Conservation (phyloP, 2,113 vertebrate species). For the Galbula dea region DNA sequence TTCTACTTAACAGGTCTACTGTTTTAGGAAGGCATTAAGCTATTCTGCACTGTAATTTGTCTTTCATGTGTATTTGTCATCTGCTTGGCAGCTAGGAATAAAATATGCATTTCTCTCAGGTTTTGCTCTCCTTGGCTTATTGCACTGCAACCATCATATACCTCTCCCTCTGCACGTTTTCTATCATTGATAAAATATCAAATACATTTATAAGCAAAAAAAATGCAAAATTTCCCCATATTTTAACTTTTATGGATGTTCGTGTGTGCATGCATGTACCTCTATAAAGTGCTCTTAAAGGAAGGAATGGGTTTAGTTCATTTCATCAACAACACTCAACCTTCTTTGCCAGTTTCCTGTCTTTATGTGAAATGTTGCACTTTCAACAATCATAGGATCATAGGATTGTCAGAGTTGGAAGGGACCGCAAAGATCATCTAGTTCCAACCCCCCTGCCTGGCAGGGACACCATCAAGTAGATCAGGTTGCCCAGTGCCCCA, state of each 20-base stretch:
- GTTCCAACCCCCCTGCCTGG: too few relatives aligned
- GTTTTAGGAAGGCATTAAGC: neutral
- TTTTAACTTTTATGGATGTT: neutral
- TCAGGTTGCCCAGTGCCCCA: too few relatives aligned
- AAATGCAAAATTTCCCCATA: neutral
- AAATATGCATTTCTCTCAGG: neutral
- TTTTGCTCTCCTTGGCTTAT: neutral
- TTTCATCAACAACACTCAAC: neutral
- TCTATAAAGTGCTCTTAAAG: neutral
- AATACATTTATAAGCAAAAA: neutral
- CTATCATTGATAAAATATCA: neutral
- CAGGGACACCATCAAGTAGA: too few relatives aligned
- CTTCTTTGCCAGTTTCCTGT: neutral
- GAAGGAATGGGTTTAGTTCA: neutral
- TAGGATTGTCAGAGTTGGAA: too few relatives aligned
- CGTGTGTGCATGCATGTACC: neutral
- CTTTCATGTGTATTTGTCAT: neutral
- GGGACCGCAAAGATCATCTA: too few relatives aligned
- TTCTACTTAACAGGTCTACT: neutral
- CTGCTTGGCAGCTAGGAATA: neutral
- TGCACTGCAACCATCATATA: neutral
- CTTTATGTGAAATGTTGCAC: neutral
- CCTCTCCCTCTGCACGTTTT: neutral
- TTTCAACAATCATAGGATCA: too few relatives aligned
- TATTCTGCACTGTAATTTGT: neutral